Conservation (phyloP, 1,140 invertebrate species). For the Oreohelix idahoensis region DNA sequence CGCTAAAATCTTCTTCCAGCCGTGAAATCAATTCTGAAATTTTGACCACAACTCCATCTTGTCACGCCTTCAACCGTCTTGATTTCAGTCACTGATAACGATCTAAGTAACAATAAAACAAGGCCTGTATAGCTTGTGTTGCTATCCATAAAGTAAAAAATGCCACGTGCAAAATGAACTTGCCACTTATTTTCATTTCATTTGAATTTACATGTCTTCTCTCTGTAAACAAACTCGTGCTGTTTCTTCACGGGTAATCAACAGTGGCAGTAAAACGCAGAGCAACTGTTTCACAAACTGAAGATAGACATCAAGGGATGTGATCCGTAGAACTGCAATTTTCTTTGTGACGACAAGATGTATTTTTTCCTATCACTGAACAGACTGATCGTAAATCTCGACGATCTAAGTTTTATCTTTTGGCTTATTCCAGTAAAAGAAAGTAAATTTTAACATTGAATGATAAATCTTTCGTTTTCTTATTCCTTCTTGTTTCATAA, state of each 20-base stretch:
- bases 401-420: not conserved
- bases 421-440: no score
- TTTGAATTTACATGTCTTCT: not conserved
- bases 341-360: not conserved
- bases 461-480: no score
- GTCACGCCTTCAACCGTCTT: not conserved
- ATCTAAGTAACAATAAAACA: constrained; percentile 7
- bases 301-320: not conserved
- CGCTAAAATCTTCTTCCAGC: not conserved
- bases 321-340: not conserved
- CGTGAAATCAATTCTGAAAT: constrained; percentile 2
- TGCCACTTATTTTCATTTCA: not conserved
- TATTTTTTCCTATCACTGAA: not conserved
- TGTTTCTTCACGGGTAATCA: not conserved
- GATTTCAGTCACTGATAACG: not conserved
- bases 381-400: not conserved
- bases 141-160: not conserved
- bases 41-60: not conserved
- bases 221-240: not conserved
- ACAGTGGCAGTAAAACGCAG: not conserved
- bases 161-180: not conserved
- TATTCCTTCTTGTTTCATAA: no score
- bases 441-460: no score
- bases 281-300: not conserved
- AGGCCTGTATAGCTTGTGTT: not conserved